Evolutionary conservation across 2,113 vertebrate genomes (phyloP), one percentile per base, ranked within the genome.

Genomic region (Nothocercus julius): DNA sequence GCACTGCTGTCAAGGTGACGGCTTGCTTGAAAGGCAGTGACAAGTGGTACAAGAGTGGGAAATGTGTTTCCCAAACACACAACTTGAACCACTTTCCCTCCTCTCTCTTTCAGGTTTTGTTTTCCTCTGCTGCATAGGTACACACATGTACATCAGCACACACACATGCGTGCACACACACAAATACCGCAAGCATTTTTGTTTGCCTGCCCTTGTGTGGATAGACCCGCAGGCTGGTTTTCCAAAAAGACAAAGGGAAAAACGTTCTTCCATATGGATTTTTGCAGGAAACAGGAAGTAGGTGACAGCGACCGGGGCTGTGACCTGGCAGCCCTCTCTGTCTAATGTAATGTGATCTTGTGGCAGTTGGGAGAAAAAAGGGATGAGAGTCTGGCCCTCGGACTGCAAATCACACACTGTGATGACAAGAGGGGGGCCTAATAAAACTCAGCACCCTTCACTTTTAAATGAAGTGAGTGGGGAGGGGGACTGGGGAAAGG

Each of bases 341-440:
- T 69, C 95, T 96, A 90, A 95, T 95, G 97, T 93, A 97, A 97
- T 16, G 1, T 0, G 79, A 97, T 97, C 86, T 91, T 10, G 0
- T 3, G 2, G 75, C 19, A 25, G 25, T 83, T 62, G 32, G 54
- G 84, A 82, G 89, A 85, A 76, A 68, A 96, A 85, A 76, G 74
- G 92, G 53, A 90, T 95, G 76, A 96, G 83, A 95, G 90, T 95
- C 92, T 97, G 79, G 93, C 96, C 90, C 89, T 75, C 54, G 64
- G 80, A 93, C 91, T 93, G 96, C 97, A 97, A 97, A 97, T 98
- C 97, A 97, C 83, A 47, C 87, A 25, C 62, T 14, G 81, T 87
- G 97, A 96, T 97, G 97, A 98, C 97, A 98, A 89, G 94, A 93
- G 66, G 75, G 89, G 30, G 85, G 86, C 68, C 96, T 93, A 95